A percentile compares a stretch with the other conserved stretches of the same genome.
Evolutionary conservation across 2,113 vertebrate genomes (phyloP).

Genomic region (Balaeniceps rex): DNA sequence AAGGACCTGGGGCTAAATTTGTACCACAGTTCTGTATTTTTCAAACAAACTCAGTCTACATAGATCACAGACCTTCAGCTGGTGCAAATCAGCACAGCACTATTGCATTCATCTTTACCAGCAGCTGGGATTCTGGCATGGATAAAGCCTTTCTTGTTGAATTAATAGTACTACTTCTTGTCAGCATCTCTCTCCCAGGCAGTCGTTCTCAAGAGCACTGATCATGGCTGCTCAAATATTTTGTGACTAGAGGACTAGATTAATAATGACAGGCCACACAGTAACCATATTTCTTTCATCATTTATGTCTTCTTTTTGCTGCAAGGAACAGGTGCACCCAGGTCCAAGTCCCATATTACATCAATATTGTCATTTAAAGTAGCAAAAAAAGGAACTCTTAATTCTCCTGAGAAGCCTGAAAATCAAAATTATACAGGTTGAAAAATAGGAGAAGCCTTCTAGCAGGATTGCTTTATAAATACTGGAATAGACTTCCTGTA

Average conservation of each 20-base stretch:
- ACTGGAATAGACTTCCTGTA: neutral
- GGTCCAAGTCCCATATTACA: neutral
- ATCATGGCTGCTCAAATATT: neutral
- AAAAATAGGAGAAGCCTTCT: neutral
- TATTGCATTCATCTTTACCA: neutral
- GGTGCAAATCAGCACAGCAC: neutral
- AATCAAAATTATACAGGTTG: neutral
- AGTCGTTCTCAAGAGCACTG: neutral
- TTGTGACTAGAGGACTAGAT: neutral
- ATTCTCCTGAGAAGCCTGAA: neutral
- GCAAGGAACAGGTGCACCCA: neutral
- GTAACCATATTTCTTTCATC: neutral
- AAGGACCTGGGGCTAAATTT: neutral
- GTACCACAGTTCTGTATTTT: neutral
- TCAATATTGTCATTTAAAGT: neutral
- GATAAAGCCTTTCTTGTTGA: neutral
- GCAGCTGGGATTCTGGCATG: neutral
- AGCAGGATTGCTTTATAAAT: neutral
- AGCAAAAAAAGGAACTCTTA: neutral
- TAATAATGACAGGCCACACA: neutral
- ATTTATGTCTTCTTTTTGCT: neutral
- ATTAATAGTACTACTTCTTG: neutral
- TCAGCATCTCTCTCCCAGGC: neutral
- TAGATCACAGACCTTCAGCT: neutral
- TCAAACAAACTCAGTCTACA: neutral